Conservation (phyloP, 2,888 invertebrate genomes). For the Cephalotes varians region DNA sequence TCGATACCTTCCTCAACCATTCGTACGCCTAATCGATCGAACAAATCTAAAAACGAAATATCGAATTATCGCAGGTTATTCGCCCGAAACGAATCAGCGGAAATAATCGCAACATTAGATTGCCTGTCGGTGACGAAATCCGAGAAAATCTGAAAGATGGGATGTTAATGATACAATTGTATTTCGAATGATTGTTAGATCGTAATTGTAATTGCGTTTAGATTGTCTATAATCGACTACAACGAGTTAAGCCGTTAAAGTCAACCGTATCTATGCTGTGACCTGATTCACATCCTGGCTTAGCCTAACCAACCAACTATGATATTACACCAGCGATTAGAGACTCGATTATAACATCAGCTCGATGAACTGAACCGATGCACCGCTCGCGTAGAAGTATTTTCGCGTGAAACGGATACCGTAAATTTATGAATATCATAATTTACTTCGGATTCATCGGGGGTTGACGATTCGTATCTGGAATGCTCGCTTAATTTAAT, state of each 20-base stretch:
- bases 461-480: background rate
- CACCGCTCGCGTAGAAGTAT: background rate
- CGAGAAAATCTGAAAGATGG: background rate
- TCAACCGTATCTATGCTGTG: slow-evolving; percentile 35
- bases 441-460: slow-evolving; percentile 17
- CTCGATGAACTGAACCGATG: background rate
- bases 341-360: slow-evolving; percentile 33
- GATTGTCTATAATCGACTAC: slow-evolving; percentile 1
- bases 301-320: slow-evolving; percentile 48
- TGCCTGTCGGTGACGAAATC: background rate
- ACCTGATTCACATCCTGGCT: slow-evolving; percentile 39
- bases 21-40: background rate
- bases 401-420: slow-evolving; percentile 8
- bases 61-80: background rate
- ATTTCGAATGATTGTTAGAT: background rate
- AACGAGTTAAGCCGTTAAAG: slow-evolving; percentile 34
- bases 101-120: background rate
- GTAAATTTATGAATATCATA: slow-evolving; percentile 18
- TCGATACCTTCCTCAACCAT: background rate
- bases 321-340: slow-evolving; percentile 38
- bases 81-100: background rate
- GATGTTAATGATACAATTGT: background rate
- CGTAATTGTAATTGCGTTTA: background rate
- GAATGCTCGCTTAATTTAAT: slow-evolving; percentile 2
- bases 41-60: background rate